Base-by-base conservation (phyloP, 2,888 invertebrate genomes). In the Calameuta idolon region DNA sequence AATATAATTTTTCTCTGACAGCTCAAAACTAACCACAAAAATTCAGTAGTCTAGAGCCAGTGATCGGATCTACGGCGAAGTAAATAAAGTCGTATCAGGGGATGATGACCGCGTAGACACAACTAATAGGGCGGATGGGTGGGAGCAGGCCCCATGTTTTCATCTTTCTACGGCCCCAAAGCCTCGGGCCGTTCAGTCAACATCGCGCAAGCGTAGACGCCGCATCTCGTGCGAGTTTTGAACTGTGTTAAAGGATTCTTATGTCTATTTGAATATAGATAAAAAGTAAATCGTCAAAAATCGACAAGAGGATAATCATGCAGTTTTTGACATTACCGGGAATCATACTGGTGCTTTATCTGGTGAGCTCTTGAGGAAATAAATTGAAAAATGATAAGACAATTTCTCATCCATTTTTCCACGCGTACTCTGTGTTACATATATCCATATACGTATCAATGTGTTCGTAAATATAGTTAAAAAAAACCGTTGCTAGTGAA, bases 121-220 rank as follows among this genome's bases (percentile, higher is more conserved):
- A 34, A 71, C 71, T 30, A 69, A 69, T 33, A 55, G 55, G 55
- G 71, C 31, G 71, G 31, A 71, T 34, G 71, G 81, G 81, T 79
- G 82, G 80, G 79, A 84, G 83, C 79, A 76, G 84, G 86, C 84
- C 85, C 83, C 82, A 23, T 55, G 23, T 23, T 55, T 85, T 86
- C 83, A 85, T 85, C 86, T 86, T 88, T 86, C 85, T 84, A 34
- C 33, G 31, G 69, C 34, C 69, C 34, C 40, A 31, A 82, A 82
- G 76, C 71, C 79, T 15, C 55, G 34, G 76, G 82, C 76, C 85
- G 84, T 86, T 88, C 90, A 91, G 91, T 90, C 88, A 89, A 87
- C 86, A 86, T 85, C 85, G 87, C 85, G 89, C 86, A 85, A 86
- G 88, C 89, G 85, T 84, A 80, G 81, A 85, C 81, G 74, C 74